Evolutionary conservation across 30 jellyfish, hydroid and myxozoan species (phyloP).

Genomic region (Sanderia malayensis): DNA sequence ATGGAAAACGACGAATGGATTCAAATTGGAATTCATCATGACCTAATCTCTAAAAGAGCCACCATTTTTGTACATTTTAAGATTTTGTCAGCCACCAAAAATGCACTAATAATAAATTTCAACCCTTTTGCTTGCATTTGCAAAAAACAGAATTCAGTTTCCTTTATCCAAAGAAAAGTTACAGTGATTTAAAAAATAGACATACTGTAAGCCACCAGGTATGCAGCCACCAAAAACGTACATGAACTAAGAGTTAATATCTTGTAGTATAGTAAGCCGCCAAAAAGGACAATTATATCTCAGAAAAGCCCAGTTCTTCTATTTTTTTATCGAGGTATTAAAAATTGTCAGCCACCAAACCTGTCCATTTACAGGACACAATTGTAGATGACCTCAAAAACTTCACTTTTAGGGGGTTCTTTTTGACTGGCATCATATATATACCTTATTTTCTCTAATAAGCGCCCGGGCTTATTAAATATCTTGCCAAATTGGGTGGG

Average conservation of each 20-base stretch:
- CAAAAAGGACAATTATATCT: slow-evolving; percentile 18
- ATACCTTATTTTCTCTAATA: neutral
- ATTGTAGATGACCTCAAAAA: slow-evolving; percentile 13
- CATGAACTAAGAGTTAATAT: slow-evolving; percentile 17
- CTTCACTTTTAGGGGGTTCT: slow-evolving; percentile 17
- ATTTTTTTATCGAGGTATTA: slow-evolving; percentile 5
- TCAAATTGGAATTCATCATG: neutral
- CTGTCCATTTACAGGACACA: slow-evolving; percentile 16
- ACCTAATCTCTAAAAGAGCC: slow-evolving; percentile 9
- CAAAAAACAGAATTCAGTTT: slow-evolving; percentile 3
- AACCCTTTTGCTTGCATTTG: slow-evolving; percentile 5
- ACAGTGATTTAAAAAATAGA: neutral
- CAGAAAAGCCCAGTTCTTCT: slow-evolving; percentile 5
- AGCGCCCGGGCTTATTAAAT: too few species aligned
- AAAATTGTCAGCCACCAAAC: slow-evolving; percentile 21
- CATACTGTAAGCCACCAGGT: slow-evolving; percentile 5
- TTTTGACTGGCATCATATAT: neutral
- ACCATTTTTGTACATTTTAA: slow-evolving; percentile 18
- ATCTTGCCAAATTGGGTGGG: too few species aligned
- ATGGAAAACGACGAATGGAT: neutral
- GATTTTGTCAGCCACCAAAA: neutral
- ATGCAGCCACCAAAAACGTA: slow-evolving; percentile 18
- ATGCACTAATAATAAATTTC: slow-evolving; percentile 1
- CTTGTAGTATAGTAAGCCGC: slow-evolving; percentile 16
- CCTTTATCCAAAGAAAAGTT: slow-evolving; percentile 15